phyloP scores from a whole-genome alignment of 2,797 vertebrate genomes.

The Pseudochirops corinnae region DNA sequence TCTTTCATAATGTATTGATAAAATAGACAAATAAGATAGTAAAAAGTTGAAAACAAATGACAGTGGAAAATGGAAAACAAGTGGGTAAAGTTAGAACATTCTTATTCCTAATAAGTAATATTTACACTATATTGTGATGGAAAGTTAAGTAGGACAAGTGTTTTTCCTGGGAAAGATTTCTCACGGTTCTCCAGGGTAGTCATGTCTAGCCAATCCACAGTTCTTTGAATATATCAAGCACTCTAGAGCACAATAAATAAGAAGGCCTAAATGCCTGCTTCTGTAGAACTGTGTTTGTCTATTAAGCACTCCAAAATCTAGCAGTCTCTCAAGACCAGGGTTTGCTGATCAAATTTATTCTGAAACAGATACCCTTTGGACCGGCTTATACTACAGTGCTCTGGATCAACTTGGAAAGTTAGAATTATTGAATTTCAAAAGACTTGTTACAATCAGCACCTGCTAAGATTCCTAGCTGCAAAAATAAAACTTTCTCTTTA shows the following conservation, averaged over 20 bases:
- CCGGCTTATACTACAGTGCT: neutral
- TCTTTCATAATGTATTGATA: neutral
- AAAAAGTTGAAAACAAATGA: neutral
- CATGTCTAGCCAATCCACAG: neutral
- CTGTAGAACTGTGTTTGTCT: neutral
- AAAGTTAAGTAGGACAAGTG: neutral
- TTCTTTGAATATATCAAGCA: neutral
- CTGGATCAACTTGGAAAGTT: conserved; percentile 50
- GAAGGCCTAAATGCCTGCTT: neutral
- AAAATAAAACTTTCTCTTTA: conserved; percentile 4
- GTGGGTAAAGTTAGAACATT: neutral
- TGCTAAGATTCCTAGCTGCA: conserved; percentile 15
- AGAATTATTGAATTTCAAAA: conserved; percentile 24
- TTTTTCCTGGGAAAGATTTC: neutral
- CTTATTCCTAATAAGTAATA: neutral
- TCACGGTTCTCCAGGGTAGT: neutral
- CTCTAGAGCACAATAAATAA: neutral
- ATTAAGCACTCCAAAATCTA: neutral
- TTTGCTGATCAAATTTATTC: neutral
- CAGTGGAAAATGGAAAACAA: neutral
- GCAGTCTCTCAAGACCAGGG: too few relatives aligned
- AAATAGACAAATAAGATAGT: neutral
- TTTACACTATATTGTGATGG: neutral
- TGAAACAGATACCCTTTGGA: neutral
- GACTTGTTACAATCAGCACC: neutral